These are phyloP conservation scores for Endotricha flammealis DNA, from an alignment of 2,888 invertebrate genomes.

Conservation along the genomic window DNA sequence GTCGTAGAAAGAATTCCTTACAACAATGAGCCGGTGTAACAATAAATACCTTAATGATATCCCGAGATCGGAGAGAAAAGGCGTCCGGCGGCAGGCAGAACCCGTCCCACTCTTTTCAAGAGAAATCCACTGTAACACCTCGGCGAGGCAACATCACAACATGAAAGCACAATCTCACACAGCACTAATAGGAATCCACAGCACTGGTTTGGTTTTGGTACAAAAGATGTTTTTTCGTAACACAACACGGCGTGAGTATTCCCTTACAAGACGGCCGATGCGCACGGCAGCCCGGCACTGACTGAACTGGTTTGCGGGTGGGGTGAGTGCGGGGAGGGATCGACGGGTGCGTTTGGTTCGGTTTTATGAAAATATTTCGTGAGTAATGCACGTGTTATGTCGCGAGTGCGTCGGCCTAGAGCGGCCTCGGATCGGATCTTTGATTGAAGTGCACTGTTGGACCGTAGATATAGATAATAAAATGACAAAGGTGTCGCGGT, in stretches of 20 bases:
- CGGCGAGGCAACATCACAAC: slow-evolving; percentile 66
- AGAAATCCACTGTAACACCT: slow-evolving; percentile 69
- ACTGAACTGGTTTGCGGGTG: slow-evolving; percentile 72
- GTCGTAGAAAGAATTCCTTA: slow-evolving; percentile 71
- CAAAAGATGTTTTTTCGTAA: slow-evolving; percentile 69
- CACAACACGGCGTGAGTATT: slow-evolving; percentile 51
- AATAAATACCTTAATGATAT: slow-evolving; percentile 79
- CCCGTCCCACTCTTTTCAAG: slow-evolving; percentile 66
- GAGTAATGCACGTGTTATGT: slow-evolving; percentile 78
- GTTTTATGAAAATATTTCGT: slow-evolving; percentile 79
- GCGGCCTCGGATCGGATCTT: slow-evolving; percentile 64
- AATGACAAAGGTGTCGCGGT: slow-evolving; percentile 31
- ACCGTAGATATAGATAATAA: slow-evolving; percentile 51
- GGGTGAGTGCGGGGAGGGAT: slow-evolving; percentile 42
- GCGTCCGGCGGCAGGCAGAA: slow-evolving; percentile 67
- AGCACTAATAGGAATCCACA: slow-evolving; percentile 68
- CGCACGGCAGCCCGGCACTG: slow-evolving; percentile 71
- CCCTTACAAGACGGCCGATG: slow-evolving; percentile 49
- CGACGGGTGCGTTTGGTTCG: slow-evolving; percentile 71
- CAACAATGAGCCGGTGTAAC: slow-evolving; percentile 76
- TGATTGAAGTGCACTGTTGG: slow-evolving; percentile 61
- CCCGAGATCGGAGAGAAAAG: slow-evolving; percentile 72
- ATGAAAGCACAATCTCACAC: slow-evolving; percentile 68
- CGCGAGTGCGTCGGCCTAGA: slow-evolving; percentile 72
- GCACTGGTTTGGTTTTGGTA: slow-evolving; percentile 68